A percentile compares a stretch with the other conserved stretches of the same genome.
These are phyloP conservation scores for Parascotia fuliginaria DNA, from an alignment of 2,888 invertebrate species.

Conservation along the genomic window DNA sequence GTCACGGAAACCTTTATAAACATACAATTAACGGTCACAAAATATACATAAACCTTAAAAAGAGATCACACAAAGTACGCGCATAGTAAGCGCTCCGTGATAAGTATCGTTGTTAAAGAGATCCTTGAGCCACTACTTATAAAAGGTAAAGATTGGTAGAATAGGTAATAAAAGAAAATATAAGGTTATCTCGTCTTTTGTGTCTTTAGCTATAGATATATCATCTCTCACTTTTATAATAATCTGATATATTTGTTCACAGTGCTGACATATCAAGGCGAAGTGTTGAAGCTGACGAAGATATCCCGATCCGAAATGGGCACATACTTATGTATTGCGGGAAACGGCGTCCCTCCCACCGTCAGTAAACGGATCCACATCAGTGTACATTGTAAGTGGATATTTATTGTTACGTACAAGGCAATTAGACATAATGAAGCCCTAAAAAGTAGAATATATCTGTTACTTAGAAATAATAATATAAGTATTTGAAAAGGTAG, in stretches of 20 bases:
- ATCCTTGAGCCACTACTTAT: too few species aligned
- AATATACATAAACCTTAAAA: too few species aligned
- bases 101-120: too few species aligned
- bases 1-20: too few species aligned
- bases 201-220: too few species aligned
- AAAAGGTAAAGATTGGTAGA: too few species aligned
- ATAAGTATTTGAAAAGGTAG: slow-evolving; percentile 15
- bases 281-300: slow-evolving; percentile 92
- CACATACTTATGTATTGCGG: slow-evolving; percentile 95
- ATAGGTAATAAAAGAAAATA: too few species aligned
- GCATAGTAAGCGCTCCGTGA: too few species aligned
- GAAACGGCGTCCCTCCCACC: slow-evolving; percentile 94
- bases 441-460: slow-evolving; percentile 27
- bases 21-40: too few species aligned
- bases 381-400: slow-evolving; percentile 94
- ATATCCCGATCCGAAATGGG: slow-evolving; percentile 96
- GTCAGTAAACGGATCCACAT: slow-evolving; percentile 96
- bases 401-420: slow-evolving; percentile 29
- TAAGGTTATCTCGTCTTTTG: too few species aligned
- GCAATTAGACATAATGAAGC: slow-evolving; percentile 38
- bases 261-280: slow-evolving; percentile 92
- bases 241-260: slow-evolving; percentile 58
- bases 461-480: slow-evolving; percentile 13
- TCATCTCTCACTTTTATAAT: slow-evolving; percentile 1
- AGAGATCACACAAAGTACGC: too few species aligned